Base-by-base conservation (phyloP, 2,113 vertebrate genomes). In the Zootoca vivipara region DNA sequence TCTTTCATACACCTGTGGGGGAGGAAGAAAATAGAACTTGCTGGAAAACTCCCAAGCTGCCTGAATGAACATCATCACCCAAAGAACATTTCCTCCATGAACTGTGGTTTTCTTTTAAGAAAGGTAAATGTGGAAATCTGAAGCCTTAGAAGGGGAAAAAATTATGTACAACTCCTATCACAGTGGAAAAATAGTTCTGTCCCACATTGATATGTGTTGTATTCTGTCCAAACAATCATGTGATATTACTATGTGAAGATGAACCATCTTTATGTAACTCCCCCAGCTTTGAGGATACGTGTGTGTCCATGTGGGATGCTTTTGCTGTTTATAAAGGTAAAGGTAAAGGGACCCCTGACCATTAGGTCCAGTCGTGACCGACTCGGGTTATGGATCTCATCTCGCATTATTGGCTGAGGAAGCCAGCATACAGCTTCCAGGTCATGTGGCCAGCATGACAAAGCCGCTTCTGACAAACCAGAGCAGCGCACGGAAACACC, bases 1-100 rank as follows among this genome's bases (percentile, higher is more conserved):
- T 0, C 97, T 97, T 96, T 99, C 99, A 0, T 99, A 99, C 12
- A 99, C 98, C 99, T 99, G 96, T 1, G 22, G 72, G 6, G 46
- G 82, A 38, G 70, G 35, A 38, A 73, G 1, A 4, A 70, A 0
- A 4, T 12, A 0, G 20, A 58, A 28, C 12, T 0, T 3, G n/a
- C 0, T 0, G 69, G 35, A 46, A 89, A 13, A 72, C 22, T 20
- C 0, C 0, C 38, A 0, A 0, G 5, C 4, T 3, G 0, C 4
- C 0, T 70, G 5, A 13, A 38, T 0, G 0, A 13, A 0, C 0
- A 1, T 0, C 0, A 62, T 13, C 4, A 3, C 10, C 56, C 3
- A 35, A 26, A 65, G n/a, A 62, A 38, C 18, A 22, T 40, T 70
- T 7, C 40, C 9, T 70, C 24, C 18, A 38, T 40, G 4, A 67